A percentile compares a stretch with the other conserved stretches of the same genome.
These are phyloP conservation scores for Peromyscus eremicus DNA, from an alignment of 2,797 vertebrate species.

Conservation along the genomic window DNA sequence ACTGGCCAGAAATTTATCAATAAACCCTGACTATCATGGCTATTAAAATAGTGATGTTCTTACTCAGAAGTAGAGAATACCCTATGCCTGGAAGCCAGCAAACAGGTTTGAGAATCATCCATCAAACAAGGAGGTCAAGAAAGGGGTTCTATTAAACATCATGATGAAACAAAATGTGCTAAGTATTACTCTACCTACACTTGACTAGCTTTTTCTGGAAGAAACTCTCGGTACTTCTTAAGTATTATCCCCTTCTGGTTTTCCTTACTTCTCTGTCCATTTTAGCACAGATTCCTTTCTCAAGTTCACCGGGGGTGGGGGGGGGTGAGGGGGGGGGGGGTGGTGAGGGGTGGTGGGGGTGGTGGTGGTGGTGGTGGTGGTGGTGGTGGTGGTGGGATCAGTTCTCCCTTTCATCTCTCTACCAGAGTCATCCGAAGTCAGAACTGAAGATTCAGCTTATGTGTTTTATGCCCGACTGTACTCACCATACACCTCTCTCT, in stretches of 20 bases:
- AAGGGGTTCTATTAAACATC: not conserved
- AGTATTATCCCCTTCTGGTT: not conserved
- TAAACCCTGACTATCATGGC: not conserved
- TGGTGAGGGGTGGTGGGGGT: no score
- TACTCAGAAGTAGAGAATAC: conserved; percentile 6
- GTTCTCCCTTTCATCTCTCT: not conserved
- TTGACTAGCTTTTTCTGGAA: conserved; percentile 7
- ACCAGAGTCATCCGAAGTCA: not conserved
- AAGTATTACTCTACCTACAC: not conserved
- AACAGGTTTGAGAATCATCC: not conserved
- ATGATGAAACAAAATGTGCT: not conserved
- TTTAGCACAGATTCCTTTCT: not conserved
- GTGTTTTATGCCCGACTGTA: not conserved
- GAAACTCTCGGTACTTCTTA: not conserved
- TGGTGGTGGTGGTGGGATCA: no score
- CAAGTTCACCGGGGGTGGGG: not conserved
- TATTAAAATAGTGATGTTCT: not conserved
- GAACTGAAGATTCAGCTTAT: not conserved
- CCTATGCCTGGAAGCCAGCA: not conserved
- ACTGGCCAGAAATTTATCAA: not conserved
- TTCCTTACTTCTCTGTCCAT: not conserved
- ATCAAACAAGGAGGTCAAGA: not conserved
- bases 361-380: no score
- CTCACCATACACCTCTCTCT: fast-evolving
- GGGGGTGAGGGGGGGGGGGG: no score